phyloP scores from a whole-genome alignment of 2,797 vertebrate species.

The Distichodus sexfasciatus region DNA sequence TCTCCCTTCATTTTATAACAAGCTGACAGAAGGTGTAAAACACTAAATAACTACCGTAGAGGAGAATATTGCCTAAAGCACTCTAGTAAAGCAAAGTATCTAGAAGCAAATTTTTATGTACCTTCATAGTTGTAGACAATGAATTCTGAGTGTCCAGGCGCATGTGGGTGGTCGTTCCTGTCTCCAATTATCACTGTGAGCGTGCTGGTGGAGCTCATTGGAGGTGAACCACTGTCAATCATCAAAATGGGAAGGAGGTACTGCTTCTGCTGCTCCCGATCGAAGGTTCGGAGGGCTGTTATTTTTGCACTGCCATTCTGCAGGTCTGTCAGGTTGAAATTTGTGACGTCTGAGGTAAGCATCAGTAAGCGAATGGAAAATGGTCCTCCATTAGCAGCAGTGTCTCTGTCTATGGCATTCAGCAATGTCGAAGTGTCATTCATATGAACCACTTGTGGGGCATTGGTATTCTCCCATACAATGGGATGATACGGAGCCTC shows the following conservation, averaged over 20 bases:
- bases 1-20: constrained; percentile 53
- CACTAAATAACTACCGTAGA: constrained; percentile 60
- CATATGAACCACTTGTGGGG: constrained; percentile 77
- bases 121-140: constrained; percentile 84
- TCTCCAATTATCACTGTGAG: constrained; percentile 83
- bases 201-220: constrained; percentile 83
- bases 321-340: constrained; percentile 82
- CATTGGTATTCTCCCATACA: constrained; percentile 83
- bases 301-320: constrained; percentile 81
- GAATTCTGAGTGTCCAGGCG: constrained; percentile 78
- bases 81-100: background rate
- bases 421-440: constrained; percentile 81
- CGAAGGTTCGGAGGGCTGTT: constrained; percentile 77
- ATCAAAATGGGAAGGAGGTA: constrained; percentile 82
- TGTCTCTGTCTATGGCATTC: constrained; percentile 79
- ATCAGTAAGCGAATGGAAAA: constrained; percentile 81
- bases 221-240: constrained; percentile 82
- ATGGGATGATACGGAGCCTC: constrained; percentile 80
- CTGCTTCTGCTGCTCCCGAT: constrained; percentile 81
- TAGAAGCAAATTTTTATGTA: constrained; percentile 50
- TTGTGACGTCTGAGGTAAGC: constrained; percentile 59
- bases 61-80: background rate
- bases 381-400: constrained; percentile 73
- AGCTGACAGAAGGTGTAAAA: constrained; percentile 61
- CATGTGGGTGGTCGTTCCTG: constrained; percentile 85